These are phyloP conservation scores for Bubo blakistoni DNA, from an alignment of 2,113 vertebrate genomes.

Conservation along the genomic window DNA sequence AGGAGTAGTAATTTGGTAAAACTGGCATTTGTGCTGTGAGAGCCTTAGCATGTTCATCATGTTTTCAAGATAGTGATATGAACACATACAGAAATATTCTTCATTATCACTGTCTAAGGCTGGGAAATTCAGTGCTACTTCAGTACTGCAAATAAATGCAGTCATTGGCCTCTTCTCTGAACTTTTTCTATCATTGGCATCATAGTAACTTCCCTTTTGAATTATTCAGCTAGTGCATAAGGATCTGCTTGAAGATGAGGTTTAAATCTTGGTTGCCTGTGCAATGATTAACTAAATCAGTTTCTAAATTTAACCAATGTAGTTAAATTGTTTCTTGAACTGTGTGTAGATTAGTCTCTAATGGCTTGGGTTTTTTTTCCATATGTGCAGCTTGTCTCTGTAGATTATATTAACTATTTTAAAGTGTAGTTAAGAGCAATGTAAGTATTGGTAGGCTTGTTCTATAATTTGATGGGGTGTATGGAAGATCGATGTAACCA, in stretches of 20 bases:
- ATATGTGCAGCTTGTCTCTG: background rate
- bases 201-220: background rate
- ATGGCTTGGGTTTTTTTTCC: background rate
- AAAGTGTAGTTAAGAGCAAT: background rate
- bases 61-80: background rate
- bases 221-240: background rate
- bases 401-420: background rate
- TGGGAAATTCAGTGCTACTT: background rate
- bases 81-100: background rate
- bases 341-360: background rate
- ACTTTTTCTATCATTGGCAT: background rate
- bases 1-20: background rate
- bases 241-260: slow-evolving; percentile 1
- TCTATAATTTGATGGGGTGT: background rate
- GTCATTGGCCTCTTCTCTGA: background rate
- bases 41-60: background rate
- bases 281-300: slow-evolving; percentile 22
- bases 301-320: slow-evolving; percentile 49
- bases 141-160: background rate
- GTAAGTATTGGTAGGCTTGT: background rate
- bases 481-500: background rate
- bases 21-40: background rate
- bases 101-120: background rate
- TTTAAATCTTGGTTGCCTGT: slow-evolving; percentile 9
- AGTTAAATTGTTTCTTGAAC: slow-evolving; percentile 29